These are phyloP conservation scores for Thunnus thynnus DNA, from an alignment of 2,113 vertebrate genomes.

Conservation along the genomic window DNA sequence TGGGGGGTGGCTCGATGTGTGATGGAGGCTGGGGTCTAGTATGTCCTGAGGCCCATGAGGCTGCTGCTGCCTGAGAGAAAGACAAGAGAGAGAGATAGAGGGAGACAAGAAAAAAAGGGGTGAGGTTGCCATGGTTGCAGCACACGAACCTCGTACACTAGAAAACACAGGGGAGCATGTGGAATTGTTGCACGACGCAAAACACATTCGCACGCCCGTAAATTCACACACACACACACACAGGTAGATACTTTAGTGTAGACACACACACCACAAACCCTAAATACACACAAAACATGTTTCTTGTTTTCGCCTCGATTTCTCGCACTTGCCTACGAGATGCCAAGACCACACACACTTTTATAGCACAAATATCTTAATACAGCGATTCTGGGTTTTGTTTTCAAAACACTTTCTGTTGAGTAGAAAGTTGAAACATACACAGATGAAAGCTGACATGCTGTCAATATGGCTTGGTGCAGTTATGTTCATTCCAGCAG, in stretches of 20 bases:
- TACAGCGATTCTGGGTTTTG: not conserved
- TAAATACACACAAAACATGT: not conserved
- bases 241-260: not conserved
- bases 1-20: constrained; percentile 77
- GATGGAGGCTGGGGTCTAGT: constrained; percentile 86
- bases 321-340: not conserved
- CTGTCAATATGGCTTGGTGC: constrained; percentile 43
- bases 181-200: constrained; percentile 31
- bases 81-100: not conserved
- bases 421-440: constrained; percentile 25
- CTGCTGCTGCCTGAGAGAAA: constrained; percentile 79
- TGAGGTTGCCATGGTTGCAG: constrained; percentile 63
- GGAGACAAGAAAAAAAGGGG: constrained; percentile 2
- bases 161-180: constrained; percentile 62
- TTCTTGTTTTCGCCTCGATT: constrained; percentile 26
- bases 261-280: not conserved
- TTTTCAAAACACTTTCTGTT: constrained; percentile 30
- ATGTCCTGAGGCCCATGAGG: constrained; percentile 80
- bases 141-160: constrained; percentile 52
- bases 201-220: constrained; percentile 12
- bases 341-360: constrained; percentile 42
- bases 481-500: constrained; percentile 24
- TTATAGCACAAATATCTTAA: constrained; percentile 3
- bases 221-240: constrained; percentile 7
- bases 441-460: constrained; percentile 48